Base-by-base conservation (phyloP, 2,888 invertebrate species). In the Pristionchus exspectatus region DNA sequence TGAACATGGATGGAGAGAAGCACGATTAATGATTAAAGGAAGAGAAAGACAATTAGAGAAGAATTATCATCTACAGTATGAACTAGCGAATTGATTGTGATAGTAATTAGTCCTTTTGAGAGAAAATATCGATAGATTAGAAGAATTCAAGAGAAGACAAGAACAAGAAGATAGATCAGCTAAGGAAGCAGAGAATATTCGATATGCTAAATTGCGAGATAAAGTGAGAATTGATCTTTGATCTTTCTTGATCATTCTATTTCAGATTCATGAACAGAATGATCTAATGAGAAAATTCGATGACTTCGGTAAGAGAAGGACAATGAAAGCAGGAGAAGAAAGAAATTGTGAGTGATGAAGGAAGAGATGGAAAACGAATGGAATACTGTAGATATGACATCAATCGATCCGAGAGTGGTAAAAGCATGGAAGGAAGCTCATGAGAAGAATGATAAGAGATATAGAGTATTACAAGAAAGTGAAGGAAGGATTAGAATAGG, bases 1-100 rank as follows among this genome's bases (percentile, higher is more conserved):
- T 90, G 93, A 93, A 69, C 93, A 93, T 56, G 93, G 93, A 54
- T 93, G 93, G 93, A 91, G 93, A 74, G 92, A 92, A 83, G 92
- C 93, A 3, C 87, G 92, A 59, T 69, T 93, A 63, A 81, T 77
- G 9, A 88, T 90, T 83, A 72, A 91, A 89, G 90, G 90, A 83
- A 91, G 91, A 84, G 91, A 91, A 56, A 91, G 91, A 89, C 93
- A 93, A 88, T 90, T 93, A 9, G 93, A 93, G 69, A 91, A 92
- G 77, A 93, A 93, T 90, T 90, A 91, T 44, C 86, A 90, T n/a
- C 90, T 93, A 88, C 91, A 91, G 91, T 91, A 59, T 33, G 89
- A 30, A 2, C 18, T 0, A 27, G 0, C 12, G 2, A 12, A 2
- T 7, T 59, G 63, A 63, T 3, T 83, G 30, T n/a, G 54, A 24